Base-by-base conservation (phyloP, 1,140 invertebrate genomes). In the Sipha flava region DNA sequence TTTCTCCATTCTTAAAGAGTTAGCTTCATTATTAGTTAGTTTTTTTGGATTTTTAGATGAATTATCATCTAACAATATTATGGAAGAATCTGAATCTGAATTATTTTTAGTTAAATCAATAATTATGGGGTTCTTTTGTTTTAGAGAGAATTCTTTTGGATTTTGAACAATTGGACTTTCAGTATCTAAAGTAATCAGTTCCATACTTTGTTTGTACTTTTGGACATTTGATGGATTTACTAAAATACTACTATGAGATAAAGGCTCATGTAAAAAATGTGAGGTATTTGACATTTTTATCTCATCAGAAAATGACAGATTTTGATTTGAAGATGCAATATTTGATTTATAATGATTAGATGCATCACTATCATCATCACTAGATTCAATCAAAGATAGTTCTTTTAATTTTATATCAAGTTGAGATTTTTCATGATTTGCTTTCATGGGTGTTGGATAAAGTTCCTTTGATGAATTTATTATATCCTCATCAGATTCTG, bases 201-300 rank as follows among this genome's bases (percentile, higher is more conserved):
- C 49, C 40, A 40, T 57, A 57, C 29, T 77, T 77, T 59, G 2
- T 26, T 59, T 26, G 26, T 59, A 3, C 4, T 18, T 57, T 5
- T 77, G 9, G 10, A 16, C n/a, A 0, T 77, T 77, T n/a, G 34
- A 45, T n/a, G 52, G 29, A 43, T 40, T 34, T 40, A 40, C 73
- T 59, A 77, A 59, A 37, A 77, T 57, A 77, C 49, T 77, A 57
- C 73, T 77, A 16, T 77, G 45, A 59, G 52, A 77, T 57, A 59
- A 26, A 21, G 73, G 52, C 40, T 59, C 26, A 54, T 29, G 23
- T 14, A 14, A n/a, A 3, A n/a, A n/a, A 23, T 31, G n/a, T 18
- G 5, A 21, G 52, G 43, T n/a, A 21, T 26, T 26, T 57, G 52
- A 26, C 7, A 23, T 18, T 43, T 57, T 23, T 23, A 75, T 21